Base-by-base conservation (phyloP, 2,888 invertebrate species). In the Lepidocyrtinus sp. region DNA sequence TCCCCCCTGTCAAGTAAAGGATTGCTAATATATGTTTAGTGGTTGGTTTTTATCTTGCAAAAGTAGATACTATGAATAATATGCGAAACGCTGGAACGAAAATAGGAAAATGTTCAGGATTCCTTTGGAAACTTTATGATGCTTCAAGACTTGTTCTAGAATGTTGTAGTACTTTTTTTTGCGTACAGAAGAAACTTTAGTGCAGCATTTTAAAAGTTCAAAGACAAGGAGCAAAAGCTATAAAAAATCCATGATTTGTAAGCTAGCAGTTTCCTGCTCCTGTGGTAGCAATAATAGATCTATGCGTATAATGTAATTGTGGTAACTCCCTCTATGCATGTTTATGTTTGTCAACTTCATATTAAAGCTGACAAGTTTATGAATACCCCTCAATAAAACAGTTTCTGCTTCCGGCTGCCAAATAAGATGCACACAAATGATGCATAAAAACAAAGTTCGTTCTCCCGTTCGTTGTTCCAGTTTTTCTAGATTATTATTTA, bases 261-360 rank as follows among this genome's bases (percentile, higher is more conserved):
- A 76, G 67, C 71, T 77, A 64, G 77, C 77, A 76, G 50, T 64
- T 77, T 77, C 77, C 77, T 77, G 55, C 70, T 63, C 36, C 55
- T 77, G 71, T 17, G 77, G 71, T 77, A 70, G 64, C 64, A 50
- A 64, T 70, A 70, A 70, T 76, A 70, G 70, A 64, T 70, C 36
- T 12, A 65, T 63, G 45, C 59, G 59, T 64, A 63, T 63, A 75
- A 69, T 75, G 50, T 75, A 59, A 71, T 77, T 63, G 71, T 77
- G 77, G 67, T 67, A 77, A 71, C 77, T 70, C 46, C 64, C 71
- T 77, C 62, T 71, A 77, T 71, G 61, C 65, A 67, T 77, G 55
- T 71, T 77, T 67, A 67, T 77, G 65, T 71, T 77, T 77, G 77
- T 77, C 77, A 77, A 72, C 71, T 71, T 71, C 71, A 77, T 77